Percentiles rank a stretch among this genome's conserved stretches.
Conservation (phyloP, 30 jellyfish, hydroid and myxozoan genomes). For the Cassiopea andromeda region DNA sequence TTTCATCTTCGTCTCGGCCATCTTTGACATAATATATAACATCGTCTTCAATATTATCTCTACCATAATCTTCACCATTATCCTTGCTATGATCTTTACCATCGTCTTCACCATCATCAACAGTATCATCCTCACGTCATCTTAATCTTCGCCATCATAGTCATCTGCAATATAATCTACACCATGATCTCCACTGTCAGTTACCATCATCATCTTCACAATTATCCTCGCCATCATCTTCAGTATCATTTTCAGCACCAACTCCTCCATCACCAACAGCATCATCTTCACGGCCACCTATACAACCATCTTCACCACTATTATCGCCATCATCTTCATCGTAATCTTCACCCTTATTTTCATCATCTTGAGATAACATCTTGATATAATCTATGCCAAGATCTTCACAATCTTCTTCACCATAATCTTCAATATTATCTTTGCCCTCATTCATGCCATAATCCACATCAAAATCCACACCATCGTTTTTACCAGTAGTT, state of each 20-base stretch:
- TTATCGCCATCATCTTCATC: background rate
- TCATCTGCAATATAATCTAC: background rate
- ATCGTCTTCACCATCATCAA: background rate
- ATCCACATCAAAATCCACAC: background rate
- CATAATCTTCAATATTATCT: background rate
- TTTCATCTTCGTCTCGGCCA: background rate
- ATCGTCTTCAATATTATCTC: background rate
- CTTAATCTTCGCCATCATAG: background rate
- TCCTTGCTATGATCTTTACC: background rate
- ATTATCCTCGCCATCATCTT: background rate
- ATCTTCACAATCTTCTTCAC: background rate
- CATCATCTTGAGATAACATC: background rate
- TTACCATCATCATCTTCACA: background rate
- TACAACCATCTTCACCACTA: background rate
- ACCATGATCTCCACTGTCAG: background rate
- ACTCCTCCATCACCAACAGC: background rate
- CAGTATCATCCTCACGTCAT: background rate
- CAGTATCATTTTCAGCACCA: background rate
- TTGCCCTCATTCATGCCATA: background rate
- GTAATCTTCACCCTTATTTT: background rate
- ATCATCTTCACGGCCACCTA: background rate
- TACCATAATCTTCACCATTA: background rate
- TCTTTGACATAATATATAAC: background rate
- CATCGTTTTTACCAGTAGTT: background rate
- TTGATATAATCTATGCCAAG: background rate